Conservation (phyloP, 2,888 invertebrate species). For the Alcis repandata region DNA sequence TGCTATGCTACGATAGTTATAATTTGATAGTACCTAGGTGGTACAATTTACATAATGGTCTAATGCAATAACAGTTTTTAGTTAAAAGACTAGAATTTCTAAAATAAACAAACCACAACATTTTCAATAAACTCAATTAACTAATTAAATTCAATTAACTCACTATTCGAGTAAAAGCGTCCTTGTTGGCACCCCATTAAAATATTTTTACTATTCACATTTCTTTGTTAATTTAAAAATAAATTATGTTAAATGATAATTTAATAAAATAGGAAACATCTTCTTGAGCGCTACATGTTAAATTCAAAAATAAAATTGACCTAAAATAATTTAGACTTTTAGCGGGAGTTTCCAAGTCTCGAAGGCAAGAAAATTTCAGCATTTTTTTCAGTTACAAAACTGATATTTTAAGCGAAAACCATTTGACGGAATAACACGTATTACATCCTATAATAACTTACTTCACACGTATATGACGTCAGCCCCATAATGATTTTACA, state of each 20-base stretch:
- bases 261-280: constrained; percentile 67
- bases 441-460: background rate
- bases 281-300: constrained; percentile 62
- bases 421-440: background rate
- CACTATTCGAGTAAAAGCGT: constrained; percentile 32
- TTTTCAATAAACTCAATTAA: constrained; percentile 21
- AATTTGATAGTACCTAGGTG: constrained; percentile 24
- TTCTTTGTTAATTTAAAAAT: constrained; percentile 38
- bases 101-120: constrained; percentile 35
- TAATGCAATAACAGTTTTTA: constrained; percentile 9
- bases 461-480: too few species aligned
- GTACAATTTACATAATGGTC: constrained; percentile 14
- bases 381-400: constrained; percentile 3
- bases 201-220: constrained; percentile 19
- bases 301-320: constrained; percentile 28
- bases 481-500: background rate
- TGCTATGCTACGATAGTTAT: constrained; percentile 2
- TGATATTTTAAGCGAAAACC: background rate
- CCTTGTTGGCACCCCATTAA: constrained; percentile 25
- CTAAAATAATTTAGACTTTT: constrained; percentile 14
- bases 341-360: constrained; percentile 3
- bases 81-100: constrained; percentile 41
- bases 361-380: constrained; percentile 27
- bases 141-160: constrained; percentile 23
- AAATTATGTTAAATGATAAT: constrained; percentile 39